These are phyloP conservation scores for Selenia dentaria DNA, from an alignment of 2,888 invertebrate genomes.

Conservation along the genomic window DNA sequence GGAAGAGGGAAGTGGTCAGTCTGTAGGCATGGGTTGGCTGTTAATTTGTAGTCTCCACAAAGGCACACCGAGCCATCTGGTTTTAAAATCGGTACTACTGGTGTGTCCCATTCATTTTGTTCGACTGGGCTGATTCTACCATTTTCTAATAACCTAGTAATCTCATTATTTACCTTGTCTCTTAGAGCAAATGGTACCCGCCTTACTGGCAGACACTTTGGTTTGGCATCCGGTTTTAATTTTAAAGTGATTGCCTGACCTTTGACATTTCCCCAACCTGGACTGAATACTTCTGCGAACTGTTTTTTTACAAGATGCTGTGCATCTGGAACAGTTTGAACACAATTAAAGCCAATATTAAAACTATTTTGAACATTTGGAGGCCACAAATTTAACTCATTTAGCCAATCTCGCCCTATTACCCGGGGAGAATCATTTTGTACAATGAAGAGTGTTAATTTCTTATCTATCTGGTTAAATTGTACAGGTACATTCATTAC, in stretches of 20 bases:
- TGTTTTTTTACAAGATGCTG: not conserved
- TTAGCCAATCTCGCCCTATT: too few species aligned
- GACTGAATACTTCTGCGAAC: not conserved
- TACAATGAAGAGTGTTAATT: too few species aligned
- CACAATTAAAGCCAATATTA: too few species aligned
- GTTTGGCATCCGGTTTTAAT: not conserved
- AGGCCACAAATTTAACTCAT: too few species aligned
- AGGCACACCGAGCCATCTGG: not conserved
- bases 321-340: too few species aligned
- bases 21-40: not conserved
- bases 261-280: not conserved
- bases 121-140: not conserved
- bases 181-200: not conserved
- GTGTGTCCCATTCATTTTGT: not conserved
- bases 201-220: not conserved
- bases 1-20: not conserved
- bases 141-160: not conserved
- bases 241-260: not conserved
- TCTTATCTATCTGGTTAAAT: too few species aligned
- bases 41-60: not conserved
- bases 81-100: not conserved
- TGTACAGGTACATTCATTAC: too few species aligned
- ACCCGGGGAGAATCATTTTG: too few species aligned
- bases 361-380: too few species aligned
- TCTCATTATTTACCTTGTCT: not conserved